These are phyloP conservation scores for Cosmia pyralina DNA, from an alignment of 2,888 invertebrate species.

Conservation along the genomic window DNA sequence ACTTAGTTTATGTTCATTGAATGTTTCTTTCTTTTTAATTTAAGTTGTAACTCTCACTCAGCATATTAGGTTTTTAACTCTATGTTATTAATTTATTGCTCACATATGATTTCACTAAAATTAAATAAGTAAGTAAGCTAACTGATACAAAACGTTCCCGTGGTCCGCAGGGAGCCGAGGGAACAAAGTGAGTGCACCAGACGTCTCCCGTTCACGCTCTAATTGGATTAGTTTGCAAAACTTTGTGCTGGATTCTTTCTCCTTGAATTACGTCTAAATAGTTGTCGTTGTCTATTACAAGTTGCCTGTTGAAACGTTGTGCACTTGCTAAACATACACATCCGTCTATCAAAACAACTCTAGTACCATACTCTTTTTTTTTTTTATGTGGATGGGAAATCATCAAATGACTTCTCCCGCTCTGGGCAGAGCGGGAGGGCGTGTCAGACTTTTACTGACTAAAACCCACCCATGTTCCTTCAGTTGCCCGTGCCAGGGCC, in stretches of 20 bases:
- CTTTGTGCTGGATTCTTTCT: slow-evolving; percentile 79
- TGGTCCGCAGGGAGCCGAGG: slow-evolving; percentile 53
- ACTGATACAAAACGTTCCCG: slow-evolving; percentile 65
- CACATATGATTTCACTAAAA: slow-evolving; percentile 22
- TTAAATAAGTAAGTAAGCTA: slow-evolving; percentile 27
- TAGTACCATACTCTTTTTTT: no score
- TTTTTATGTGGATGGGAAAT: no score
- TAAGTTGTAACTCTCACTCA: neutral
- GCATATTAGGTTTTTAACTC: neutral
- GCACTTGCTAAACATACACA: slow-evolving; percentile 30
- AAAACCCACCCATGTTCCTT: no score
- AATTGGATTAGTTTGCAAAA: slow-evolving; percentile 86
- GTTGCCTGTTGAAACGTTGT: slow-evolving; percentile 18
- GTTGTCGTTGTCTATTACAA: slow-evolving; percentile 62
- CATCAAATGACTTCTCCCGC: no score
- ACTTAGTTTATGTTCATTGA: neutral
- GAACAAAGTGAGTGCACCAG: slow-evolving; percentile 60
- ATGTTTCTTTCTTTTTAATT: neutral
- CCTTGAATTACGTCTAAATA: slow-evolving; percentile 73
- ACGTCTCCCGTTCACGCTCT: slow-evolving; percentile 69
- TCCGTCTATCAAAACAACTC: neutral
- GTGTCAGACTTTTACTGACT: no score
- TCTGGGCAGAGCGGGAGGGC: no score
- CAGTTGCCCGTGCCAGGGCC: no score
- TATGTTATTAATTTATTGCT: slow-evolving; percentile 9